Conservation (phyloP, 92 coral and sea anemone genomes). For the Heliopora coerulea region DNA sequence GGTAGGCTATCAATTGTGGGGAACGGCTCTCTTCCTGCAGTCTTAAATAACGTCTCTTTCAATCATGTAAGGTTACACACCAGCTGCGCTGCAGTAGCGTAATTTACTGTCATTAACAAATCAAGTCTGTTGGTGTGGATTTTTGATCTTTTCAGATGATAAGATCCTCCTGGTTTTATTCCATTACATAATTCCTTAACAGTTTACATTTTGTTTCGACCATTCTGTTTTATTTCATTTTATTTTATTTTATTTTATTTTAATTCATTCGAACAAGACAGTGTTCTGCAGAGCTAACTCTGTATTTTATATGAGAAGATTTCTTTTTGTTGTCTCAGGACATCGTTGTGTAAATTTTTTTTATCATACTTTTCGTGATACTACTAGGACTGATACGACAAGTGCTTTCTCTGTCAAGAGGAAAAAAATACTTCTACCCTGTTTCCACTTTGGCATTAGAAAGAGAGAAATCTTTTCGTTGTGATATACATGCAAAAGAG, state of each 20-base stretch:
- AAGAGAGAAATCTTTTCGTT: too few relatives aligned
- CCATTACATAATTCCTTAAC: neutral
- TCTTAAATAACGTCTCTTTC: slow-evolving; percentile 44
- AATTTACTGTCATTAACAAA: slow-evolving; percentile 48
- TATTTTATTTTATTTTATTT: neutral
- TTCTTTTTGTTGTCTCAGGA: too few relatives aligned
- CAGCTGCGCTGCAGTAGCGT: slow-evolving; percentile 44
- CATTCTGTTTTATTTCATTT: too few relatives aligned
- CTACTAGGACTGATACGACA: too few relatives aligned
- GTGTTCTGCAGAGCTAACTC: too few relatives aligned
- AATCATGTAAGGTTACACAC: slow-evolving; percentile 46
- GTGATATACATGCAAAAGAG: neutral
- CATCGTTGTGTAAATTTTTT: too few relatives aligned
- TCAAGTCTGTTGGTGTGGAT: slow-evolving; percentile 32
- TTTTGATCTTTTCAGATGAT: slow-evolving; percentile 25
- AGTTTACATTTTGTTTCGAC: neutral
- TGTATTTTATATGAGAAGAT: too few relatives aligned
- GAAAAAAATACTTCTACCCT: too few relatives aligned
- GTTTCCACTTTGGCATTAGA: too few relatives aligned
- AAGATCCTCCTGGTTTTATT: slow-evolving; percentile 39
- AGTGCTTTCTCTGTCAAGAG: too few relatives aligned
- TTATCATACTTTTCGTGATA: too few relatives aligned
- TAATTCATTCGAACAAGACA: neutral
- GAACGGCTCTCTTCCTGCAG: slow-evolving; percentile 26
- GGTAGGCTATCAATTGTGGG: slow-evolving; percentile 33